phyloP scores from a whole-genome alignment of 2,113 vertebrate species.

The Noturus placidus region DNA sequence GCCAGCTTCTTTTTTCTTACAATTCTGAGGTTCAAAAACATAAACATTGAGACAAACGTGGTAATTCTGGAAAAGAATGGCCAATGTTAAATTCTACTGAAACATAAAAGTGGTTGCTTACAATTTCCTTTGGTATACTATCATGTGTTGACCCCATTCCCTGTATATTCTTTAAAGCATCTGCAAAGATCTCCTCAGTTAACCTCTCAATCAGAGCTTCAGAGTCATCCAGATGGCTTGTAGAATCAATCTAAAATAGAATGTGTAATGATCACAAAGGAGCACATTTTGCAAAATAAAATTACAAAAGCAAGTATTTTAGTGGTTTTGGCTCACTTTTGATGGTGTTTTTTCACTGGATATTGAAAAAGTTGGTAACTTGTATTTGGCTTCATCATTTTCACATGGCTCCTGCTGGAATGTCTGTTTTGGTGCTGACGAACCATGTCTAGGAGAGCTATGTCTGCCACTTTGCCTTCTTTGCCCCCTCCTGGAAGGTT shows the following conservation, averaged over 20 bases:
- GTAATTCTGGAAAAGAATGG: not conserved
- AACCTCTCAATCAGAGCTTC: conserved; percentile 31
- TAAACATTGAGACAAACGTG: not conserved
- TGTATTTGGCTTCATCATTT: conserved; percentile 14
- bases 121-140: conserved; percentile 26
- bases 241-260: conserved; percentile 31
- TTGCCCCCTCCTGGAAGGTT: conserved; percentile 39
- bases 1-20: conserved; percentile 48
- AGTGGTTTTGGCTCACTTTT: conserved; percentile 30
- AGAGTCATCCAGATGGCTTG: conserved; percentile 12
- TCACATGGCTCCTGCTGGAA: conserved; percentile 16
- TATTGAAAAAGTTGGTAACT: not conserved
- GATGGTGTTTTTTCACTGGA: conserved; percentile 1
- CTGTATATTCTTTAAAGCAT: conserved; percentile 38
- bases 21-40: conserved; percentile 43
- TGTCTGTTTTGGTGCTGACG: conserved; percentile 30
- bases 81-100: not conserved
- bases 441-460: conserved; percentile 6
- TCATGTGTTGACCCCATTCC: conserved; percentile 19
- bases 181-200: conserved; percentile 39
- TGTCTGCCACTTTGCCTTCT: not conserved
- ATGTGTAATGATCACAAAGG: not conserved
- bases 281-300: not conserved
- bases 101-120: conserved; percentile 38
- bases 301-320: not conserved